Evolutionary conservation across 2,113 vertebrate species (phyloP).

Genomic region (Xenus cinereus): DNA sequence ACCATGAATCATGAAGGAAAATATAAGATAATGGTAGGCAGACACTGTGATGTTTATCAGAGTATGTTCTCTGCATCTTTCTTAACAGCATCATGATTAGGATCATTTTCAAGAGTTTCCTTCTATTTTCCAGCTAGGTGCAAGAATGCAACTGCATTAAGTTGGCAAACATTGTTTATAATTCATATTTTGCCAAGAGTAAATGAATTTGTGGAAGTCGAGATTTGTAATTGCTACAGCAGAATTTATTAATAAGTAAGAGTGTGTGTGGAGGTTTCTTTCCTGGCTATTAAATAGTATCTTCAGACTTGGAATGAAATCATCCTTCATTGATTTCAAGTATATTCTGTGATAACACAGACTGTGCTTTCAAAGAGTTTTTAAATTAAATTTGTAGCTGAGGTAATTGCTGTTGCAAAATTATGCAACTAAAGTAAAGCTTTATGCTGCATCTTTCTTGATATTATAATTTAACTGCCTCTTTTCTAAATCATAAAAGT

Average conservation of each 20-base stretch:
- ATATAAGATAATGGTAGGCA: constrained; percentile 65
- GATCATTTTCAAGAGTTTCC: constrained; percentile 64
- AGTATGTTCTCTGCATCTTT: constrained; percentile 40
- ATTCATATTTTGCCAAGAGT: constrained; percentile 60
- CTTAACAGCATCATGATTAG: constrained; percentile 71
- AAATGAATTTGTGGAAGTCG: constrained; percentile 62
- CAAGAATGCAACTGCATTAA: constrained; percentile 57
- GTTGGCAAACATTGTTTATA: constrained; percentile 67
- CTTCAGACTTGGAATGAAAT: constrained; percentile 73
- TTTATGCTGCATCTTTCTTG: constrained; percentile 59
- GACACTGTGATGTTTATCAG: constrained; percentile 57
- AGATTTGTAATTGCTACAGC: constrained; percentile 61
- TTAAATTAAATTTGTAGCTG: constrained; percentile 79
- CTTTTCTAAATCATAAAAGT: constrained; percentile 61
- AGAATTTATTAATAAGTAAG: constrained; percentile 66
- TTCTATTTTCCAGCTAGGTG: constrained; percentile 64
- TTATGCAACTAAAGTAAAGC: constrained; percentile 66
- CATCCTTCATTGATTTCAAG: constrained; percentile 76
- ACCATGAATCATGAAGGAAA: constrained; percentile 72
- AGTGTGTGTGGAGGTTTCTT: not conserved
- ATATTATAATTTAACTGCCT: constrained; percentile 68
- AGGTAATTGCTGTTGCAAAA: constrained; percentile 75
- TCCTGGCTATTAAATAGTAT: constrained; percentile 65
- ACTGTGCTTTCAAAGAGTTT: constrained; percentile 73
- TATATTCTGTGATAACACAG: constrained; percentile 68